Base-by-base conservation (phyloP, 2,888 invertebrate genomes). In the Melanophora roralis region DNA sequence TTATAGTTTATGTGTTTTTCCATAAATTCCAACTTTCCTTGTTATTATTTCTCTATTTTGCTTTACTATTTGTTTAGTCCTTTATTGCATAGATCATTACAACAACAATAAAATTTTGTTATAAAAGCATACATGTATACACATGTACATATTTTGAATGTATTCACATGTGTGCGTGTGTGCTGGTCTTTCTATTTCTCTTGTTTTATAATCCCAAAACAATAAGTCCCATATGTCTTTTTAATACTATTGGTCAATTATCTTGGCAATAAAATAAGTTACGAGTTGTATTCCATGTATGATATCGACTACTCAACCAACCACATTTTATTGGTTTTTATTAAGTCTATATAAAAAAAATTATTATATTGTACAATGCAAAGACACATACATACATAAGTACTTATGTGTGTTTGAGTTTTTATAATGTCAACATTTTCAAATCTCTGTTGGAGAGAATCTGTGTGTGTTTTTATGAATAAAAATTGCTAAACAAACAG, bases 401-500 rank as follows among this genome's bases (percentile, higher is more conserved):
- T 27, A 6, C 6, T 27, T 23, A 0, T 53, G 2, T 16, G 9
- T 16, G 32, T 16, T 5, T 49, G n/a, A 27, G n/a, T 51, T n/a
- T 12, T 36, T 57, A 21, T 57, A n/a, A 73, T 51, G 60, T 65
- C 73, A 74, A 57, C 73, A 51, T 34, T 59, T 59, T 59, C 6
- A 49, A 59, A 49, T 53, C 60, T 21, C 7, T 53, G 21, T 47
- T 64, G n/a, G 40, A 38, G 49, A 65, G 32, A 27, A 36, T 59
- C 6, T 64, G 27, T 45, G n/a, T 34, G 36, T 69, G 8, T 65
- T 1, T 65, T 7, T 12, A 38, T 4, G 32, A 64, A 71, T 65
- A 75, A 79, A 59, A 72, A 80, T 57, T 80, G 80, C 80, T 72
- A 80, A 80, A 80, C 67, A 80, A 80, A 80, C 80, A 80, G 76